A percentile compares a stretch with the other conserved stretches of the same genome.
Conservation (phyloP, 2,113 vertebrate genomes). For the Aix galericulata region DNA sequence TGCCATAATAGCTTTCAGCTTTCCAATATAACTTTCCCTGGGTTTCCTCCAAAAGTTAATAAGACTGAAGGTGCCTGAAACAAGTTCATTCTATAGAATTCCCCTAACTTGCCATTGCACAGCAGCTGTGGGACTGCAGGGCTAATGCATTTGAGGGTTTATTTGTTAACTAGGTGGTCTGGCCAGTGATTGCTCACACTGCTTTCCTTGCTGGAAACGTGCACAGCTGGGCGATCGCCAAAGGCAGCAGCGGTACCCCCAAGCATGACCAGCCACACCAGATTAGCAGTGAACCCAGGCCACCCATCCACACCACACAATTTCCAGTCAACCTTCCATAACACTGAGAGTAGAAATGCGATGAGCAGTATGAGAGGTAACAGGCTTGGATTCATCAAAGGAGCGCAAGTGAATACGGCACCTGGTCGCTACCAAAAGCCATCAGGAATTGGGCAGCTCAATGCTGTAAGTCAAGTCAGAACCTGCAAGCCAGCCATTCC, state of each 20-base stretch:
- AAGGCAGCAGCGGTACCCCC: background rate
- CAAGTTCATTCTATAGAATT: background rate
- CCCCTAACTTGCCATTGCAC: background rate
- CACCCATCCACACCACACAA: rapidly evolving
- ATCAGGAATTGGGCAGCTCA: background rate
- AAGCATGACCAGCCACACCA: background rate
- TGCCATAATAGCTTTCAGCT: conserved; percentile 29
- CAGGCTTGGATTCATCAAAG: background rate
- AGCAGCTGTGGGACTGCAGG: conserved; percentile 35
- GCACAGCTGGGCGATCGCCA: background rate
- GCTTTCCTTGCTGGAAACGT: background rate
- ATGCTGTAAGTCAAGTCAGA: background rate
- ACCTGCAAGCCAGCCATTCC: background rate
- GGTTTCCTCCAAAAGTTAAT: conserved; percentile 43
- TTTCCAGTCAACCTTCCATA: background rate
- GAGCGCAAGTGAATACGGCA: background rate
- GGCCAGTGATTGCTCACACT: background rate
- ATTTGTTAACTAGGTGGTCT: background rate
- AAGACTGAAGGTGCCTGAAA: conserved; percentile 24
- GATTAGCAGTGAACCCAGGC: background rate
- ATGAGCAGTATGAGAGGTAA: background rate
- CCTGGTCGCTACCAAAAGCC: background rate
- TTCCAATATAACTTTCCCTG: conserved; percentile 57
- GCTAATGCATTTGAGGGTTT: background rate
- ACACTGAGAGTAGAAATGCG: background rate